phyloP scores from a whole-genome alignment of 2,797 vertebrate species.

The Glossophaga mutica region DNA sequence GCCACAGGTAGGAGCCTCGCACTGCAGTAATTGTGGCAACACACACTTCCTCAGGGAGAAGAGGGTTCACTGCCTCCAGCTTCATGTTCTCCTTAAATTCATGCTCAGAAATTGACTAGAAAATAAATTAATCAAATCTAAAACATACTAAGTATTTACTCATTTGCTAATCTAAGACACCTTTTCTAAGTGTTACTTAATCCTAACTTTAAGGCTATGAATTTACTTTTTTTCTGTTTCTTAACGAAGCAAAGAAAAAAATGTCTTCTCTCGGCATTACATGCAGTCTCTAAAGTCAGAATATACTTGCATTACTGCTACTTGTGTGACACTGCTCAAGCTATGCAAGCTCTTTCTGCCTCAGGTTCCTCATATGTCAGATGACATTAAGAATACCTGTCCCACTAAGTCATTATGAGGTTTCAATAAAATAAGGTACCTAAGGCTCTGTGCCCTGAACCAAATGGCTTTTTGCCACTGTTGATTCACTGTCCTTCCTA shows the following conservation, averaged over 20 bases:
- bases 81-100: conserved; percentile 96
- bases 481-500: neutral
- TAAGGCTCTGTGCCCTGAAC: neutral
- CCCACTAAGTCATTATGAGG: neutral
- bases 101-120: conserved; percentile 86
- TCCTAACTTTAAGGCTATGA: neutral
- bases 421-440: neutral
- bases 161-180: neutral
- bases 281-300: neutral
- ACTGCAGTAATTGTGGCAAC: conserved; percentile 92
- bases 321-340: neutral
- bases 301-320: neutral
- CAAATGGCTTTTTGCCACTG: neutral
- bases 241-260: neutral
- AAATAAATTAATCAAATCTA: conserved; percentile 28
- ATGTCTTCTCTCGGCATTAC: neutral
- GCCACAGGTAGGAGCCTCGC: conserved; percentile 94
- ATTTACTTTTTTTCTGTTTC: neutral
- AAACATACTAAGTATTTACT: conserved; percentile 7
- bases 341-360: neutral
- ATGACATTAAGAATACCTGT: neutral
- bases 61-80: conserved; percentile 95
- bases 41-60: conserved; percentile 93
- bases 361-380: neutral
- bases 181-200: conserved; percentile 21